A percentile compares a stretch with the other conserved stretches of the same genome.
phyloP scores from a whole-genome alignment of 1,140 invertebrate genomes.

The Sycophila sp. region DNA sequence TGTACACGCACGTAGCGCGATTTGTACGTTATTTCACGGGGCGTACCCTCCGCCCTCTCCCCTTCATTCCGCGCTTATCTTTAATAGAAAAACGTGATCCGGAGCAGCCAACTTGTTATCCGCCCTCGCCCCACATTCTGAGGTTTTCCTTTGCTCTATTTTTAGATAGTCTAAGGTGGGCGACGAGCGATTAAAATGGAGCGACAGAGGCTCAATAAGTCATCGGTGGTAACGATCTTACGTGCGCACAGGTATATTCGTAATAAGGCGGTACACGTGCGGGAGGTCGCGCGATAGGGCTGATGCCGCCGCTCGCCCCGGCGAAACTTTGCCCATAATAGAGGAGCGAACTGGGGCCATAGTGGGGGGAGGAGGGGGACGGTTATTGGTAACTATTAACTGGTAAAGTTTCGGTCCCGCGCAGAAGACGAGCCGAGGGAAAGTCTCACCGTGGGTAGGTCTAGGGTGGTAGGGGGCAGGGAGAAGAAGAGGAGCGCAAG shows the following conservation, averaged over 20 bases:
- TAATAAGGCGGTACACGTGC: constrained; percentile 4
- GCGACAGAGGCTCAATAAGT: not conserved
- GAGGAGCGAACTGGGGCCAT: constrained; percentile 43
- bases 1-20: too few species aligned
- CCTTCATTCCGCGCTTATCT: too few species aligned
- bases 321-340: constrained; percentile 37
- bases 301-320: not conserved
- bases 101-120: too few species aligned
- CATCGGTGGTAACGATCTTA: not conserved
- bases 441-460: not conserved
- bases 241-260: not conserved
- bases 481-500: not conserved
- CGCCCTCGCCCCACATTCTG: too few species aligned
- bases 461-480: not conserved
- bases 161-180: too few species aligned
- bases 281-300: constrained; percentile 7
- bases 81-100: constrained; percentile 11
- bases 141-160: too few species aligned
- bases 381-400: constrained; percentile 43
- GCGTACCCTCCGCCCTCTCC: too few species aligned
- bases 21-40: not conserved
- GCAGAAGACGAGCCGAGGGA: not conserved
- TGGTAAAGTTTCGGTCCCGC: constrained; percentile 37
- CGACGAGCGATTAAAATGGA: not conserved
- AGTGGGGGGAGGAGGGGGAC: constrained; percentile 32